phyloP scores from a whole-genome alignment of 2,888 invertebrate species.

The Aphidius colemani region DNA sequence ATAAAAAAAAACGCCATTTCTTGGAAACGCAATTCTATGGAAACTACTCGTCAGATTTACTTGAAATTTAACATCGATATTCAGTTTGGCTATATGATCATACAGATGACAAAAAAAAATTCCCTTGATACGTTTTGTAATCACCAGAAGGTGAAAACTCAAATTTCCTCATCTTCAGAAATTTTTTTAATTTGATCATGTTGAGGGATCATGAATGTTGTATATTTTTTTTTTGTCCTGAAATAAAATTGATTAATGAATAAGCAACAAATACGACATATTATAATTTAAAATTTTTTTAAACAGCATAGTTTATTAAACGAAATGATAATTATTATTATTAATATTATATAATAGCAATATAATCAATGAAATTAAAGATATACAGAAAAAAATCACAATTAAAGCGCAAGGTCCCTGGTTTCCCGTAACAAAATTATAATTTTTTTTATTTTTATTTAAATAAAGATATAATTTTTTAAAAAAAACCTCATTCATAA shows the following conservation, averaged over 20 bases:
- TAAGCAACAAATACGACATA: too few species aligned
- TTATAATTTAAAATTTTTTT: slow-evolving; percentile 16
- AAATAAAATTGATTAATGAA: too few species aligned
- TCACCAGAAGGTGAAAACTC: too few species aligned
- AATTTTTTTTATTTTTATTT: slow-evolving; percentile 26
- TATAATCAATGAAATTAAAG: slow-evolving; percentile 44
- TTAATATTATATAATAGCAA: slow-evolving; percentile 46
- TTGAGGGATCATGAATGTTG: neutral
- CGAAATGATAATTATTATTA: slow-evolving; percentile 56
- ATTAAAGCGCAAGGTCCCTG: slow-evolving; percentile 53
- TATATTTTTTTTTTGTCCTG: neutral
- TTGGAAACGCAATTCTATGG: too few species aligned
- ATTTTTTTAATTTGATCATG: too few species aligned
- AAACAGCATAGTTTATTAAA: slow-evolving; percentile 57
- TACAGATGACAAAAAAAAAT: too few species aligned
- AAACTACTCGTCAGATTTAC: too few species aligned
- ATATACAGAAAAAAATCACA: slow-evolving; percentile 55
- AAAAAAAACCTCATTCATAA: slow-evolving; percentile 15
- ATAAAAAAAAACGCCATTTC: too few species aligned
- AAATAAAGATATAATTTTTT: neutral
- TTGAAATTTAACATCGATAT: too few species aligned
- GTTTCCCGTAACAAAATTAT: slow-evolving; percentile 40
- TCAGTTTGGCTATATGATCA: too few species aligned
- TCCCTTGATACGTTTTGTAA: too few species aligned
- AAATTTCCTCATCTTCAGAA: too few species aligned